phyloP scores from a whole-genome alignment of 2,888 invertebrate genomes.

The Drosophila putrida region DNA sequence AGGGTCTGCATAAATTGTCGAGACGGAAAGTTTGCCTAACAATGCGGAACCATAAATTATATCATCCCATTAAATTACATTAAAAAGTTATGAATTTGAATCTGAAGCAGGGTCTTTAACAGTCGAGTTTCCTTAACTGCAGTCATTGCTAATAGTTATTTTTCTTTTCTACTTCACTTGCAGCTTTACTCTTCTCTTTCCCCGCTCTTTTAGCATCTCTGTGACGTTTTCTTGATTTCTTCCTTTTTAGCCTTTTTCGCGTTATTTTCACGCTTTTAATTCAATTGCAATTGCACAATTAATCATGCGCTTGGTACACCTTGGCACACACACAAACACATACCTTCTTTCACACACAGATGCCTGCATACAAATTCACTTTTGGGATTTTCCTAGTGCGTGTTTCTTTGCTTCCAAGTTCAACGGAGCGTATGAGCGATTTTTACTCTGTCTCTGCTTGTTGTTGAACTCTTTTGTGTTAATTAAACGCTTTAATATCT shows the following conservation, averaged over 20 bases:
- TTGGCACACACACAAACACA: conserved; percentile 52
- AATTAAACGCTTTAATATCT: conserved; percentile 75
- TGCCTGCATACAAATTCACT: conserved; percentile 6
- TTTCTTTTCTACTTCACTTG: conserved; percentile 14
- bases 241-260: conserved; percentile 21
- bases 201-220: conserved; percentile 20
- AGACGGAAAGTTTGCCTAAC: too few relatives aligned
- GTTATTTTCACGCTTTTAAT: conserved; percentile 72
- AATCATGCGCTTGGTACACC: conserved; percentile 78
- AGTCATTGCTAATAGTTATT: background rate
- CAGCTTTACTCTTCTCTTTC: conserved; percentile 30
- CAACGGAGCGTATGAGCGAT: conserved; percentile 78
- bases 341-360: conserved; percentile 8
- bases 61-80: too few relatives aligned
- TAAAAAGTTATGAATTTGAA: too few relatives aligned
- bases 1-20: background rate
- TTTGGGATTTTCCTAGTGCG: conserved; percentile 65
- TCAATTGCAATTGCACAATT: conserved; percentile 76
- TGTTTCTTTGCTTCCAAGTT: conserved; percentile 56
- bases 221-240: conserved; percentile 20
- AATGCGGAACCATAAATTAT: too few relatives aligned
- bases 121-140: too few relatives aligned
- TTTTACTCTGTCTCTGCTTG: conserved; percentile 61
- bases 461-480: conserved; percentile 79
- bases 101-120: background rate